phyloP scores from a whole-genome alignment of 2,113 vertebrate genomes.

The Drymodes brunneopygia region DNA sequence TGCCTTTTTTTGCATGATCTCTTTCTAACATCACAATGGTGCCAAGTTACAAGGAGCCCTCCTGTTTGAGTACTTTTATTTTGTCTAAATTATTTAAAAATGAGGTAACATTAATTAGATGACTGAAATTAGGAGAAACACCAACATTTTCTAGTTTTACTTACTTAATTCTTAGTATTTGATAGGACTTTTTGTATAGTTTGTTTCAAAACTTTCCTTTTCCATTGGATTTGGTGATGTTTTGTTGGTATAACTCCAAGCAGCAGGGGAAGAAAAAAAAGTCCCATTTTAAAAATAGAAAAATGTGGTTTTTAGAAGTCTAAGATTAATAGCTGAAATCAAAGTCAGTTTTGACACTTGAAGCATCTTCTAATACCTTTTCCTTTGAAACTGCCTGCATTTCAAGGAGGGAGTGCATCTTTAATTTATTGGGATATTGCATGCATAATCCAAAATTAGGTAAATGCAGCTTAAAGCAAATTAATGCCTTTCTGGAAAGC shows the following conservation, averaged over 20 bases:
- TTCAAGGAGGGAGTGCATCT: neutral
- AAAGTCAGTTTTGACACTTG: conserved; percentile 15
- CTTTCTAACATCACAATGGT: neutral
- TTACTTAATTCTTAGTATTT: neutral
- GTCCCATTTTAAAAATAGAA: neutral
- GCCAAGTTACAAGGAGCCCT: neutral
- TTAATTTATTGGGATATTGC: conserved; percentile 14
- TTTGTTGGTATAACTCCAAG: neutral
- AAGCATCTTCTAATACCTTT: neutral
- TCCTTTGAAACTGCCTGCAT: conserved; percentile 3
- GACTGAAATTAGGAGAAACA: neutral
- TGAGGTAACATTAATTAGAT: neutral
- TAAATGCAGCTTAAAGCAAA: neutral
- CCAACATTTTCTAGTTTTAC: neutral
- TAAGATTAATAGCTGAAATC: conserved; percentile 5
- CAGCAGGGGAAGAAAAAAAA: neutral
- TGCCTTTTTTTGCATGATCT: neutral
- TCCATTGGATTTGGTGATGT: neutral
- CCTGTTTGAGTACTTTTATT: neutral
- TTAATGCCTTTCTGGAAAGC: neutral
- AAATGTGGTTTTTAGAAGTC: neutral
- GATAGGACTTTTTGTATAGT: neutral
- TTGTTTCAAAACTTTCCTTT: neutral
- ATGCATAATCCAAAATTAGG: neutral
- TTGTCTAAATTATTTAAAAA: neutral